phyloP scores from a whole-genome alignment of 2,888 invertebrate species.

The Drosophila histrio region DNA sequence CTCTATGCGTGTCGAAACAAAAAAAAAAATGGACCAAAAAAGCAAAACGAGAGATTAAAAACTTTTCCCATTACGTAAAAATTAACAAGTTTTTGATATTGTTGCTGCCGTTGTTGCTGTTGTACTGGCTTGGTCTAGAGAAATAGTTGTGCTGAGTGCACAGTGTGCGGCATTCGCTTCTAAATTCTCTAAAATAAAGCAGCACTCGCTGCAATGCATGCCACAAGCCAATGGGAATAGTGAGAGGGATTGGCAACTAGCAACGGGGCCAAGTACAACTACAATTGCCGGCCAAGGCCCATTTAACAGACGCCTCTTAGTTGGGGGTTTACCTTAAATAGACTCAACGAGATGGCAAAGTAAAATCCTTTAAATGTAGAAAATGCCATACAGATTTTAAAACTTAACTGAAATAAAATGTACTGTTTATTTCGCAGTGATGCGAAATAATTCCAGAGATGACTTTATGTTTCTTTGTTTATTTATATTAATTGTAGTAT shows the following conservation, averaged over 20 bases:
- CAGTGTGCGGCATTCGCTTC: conserved; percentile 44
- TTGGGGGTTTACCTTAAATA: conserved; percentile 29
- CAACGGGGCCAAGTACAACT: conserved; percentile 21
- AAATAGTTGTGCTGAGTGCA: conserved; percentile 64
- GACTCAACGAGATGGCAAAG: conserved; percentile 3
- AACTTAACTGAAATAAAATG: neutral
- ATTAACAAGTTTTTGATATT: conserved; percentile 68
- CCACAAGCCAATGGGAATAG: conserved; percentile 10
- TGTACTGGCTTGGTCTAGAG: conserved; percentile 22
- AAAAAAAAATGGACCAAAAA: conserved; percentile 15
- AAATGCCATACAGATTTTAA: neutral
- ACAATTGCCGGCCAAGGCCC: conserved; percentile 35
- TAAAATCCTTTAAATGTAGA: conserved; percentile 1
- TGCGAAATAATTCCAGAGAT: no score
- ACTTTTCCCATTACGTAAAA: conserved; percentile 79
- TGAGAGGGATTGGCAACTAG: neutral
- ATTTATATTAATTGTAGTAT: no score
- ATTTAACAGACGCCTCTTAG: conserved; percentile 4
- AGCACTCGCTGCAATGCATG: conserved; percentile 17
- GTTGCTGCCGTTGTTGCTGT: conserved; percentile 28
- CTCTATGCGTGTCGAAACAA: conserved; percentile 18
- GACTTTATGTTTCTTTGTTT: no score
- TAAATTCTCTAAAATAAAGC: conserved; percentile 65
- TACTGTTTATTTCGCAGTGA: no score
- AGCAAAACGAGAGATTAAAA: conserved; percentile 69